phyloP scores from a whole-genome alignment of 2,888 invertebrate species.

The Crioceris asparagi region DNA sequence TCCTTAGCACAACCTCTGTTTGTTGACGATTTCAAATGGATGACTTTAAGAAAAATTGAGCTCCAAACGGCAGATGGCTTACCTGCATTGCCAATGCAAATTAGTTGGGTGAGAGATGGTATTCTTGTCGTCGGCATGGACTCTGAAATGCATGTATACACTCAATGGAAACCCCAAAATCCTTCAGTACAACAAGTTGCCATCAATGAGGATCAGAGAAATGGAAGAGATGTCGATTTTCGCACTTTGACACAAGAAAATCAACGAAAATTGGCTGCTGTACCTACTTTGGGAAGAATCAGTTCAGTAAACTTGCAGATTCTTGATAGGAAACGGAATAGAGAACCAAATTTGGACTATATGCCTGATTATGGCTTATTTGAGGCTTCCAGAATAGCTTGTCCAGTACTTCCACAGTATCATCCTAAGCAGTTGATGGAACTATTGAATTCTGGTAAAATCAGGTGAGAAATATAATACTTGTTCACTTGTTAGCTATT shows the following conservation, averaged over 20 bases:
- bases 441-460: conserved; percentile 93
- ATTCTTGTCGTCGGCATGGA: conserved; percentile 98
- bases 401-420: conserved; percentile 96
- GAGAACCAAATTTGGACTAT: conserved; percentile 52
- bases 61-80: conserved; percentile 89
- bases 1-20: conserved; percentile 83
- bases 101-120: conserved; percentile 95
- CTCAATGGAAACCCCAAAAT: conserved; percentile 85
- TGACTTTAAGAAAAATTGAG: conserved; percentile 85
- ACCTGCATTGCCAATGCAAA: conserved; percentile 95
- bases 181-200: conserved; percentile 18
- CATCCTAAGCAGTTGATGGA: conserved; percentile 99
- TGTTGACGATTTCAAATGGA: conserved; percentile 91
- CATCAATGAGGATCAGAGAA: conserved; percentile 45
- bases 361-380: conserved; percentile 93
- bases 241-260: conserved; percentile 57
- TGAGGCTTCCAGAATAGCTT: conserved; percentile 93
- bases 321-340: conserved; percentile 55
- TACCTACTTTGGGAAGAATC: conserved; percentile 67
- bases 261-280: conserved; percentile 44
- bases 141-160: conserved; percentile 98
- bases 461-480: conserved; percentile 37
- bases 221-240: conserved; percentile 59
- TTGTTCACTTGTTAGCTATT: no score
- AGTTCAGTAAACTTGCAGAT: conserved; percentile 77